These are phyloP conservation scores for Leucoraja erinaceus DNA, from an alignment of 2,113 vertebrate species.

Conservation along the genomic window DNA sequence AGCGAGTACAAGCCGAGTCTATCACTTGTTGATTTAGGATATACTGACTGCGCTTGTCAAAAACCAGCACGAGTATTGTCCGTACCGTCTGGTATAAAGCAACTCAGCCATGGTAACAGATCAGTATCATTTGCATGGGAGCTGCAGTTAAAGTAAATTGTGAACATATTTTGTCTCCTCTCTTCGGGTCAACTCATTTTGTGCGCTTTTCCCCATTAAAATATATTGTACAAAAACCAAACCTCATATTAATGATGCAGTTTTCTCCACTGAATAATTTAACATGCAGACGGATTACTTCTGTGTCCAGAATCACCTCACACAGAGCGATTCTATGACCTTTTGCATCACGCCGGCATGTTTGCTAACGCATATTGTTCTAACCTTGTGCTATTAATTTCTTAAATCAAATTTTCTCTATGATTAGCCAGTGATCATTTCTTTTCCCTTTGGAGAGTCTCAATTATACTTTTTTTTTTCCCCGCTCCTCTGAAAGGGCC, in stretches of 20 bases:
- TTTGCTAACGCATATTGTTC: constrained; percentile 21
- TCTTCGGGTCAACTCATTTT: neutral
- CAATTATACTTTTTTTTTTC: constrained; percentile 8
- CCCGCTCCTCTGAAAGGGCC: neutral
- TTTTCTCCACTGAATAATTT: constrained; percentile 29
- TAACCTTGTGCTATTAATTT: constrained; percentile 30
- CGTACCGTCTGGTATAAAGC: neutral
- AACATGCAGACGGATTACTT: constrained; percentile 8
- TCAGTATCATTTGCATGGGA: neutral
- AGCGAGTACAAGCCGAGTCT: too few relatives aligned
- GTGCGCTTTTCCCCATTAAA: neutral
- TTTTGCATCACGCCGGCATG: constrained; percentile 10
- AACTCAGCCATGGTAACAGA: neutral
- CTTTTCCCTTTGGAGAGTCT: constrained; percentile 21
- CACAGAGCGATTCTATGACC: neutral
- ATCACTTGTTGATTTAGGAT: neutral
- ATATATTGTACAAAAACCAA: neutral
- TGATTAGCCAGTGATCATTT: constrained; percentile 29
- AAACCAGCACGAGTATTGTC: neutral
- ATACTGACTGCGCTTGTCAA: neutral
- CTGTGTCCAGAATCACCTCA: neutral
- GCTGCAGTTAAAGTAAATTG: neutral
- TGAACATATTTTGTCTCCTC: neutral
- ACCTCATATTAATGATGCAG: constrained; percentile 4
- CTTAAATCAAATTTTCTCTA: constrained; percentile 23